Conservation (phyloP, 2,797 vertebrate genomes). For the Malacoctenus gilli region DNA sequence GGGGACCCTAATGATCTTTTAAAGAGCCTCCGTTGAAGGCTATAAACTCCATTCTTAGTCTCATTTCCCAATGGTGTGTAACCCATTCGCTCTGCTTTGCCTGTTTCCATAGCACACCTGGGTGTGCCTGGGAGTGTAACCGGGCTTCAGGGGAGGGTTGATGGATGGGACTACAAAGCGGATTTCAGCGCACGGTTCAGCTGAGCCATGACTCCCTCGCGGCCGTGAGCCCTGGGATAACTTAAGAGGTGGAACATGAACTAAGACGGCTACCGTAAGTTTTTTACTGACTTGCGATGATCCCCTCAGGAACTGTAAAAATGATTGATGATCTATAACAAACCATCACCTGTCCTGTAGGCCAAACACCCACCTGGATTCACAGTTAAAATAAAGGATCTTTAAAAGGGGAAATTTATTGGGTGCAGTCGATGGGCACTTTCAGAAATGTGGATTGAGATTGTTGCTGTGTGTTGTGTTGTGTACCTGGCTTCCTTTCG, state of each 20-base stretch:
- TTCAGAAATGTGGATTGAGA: constrained; percentile 20
- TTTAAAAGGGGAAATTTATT: constrained; percentile 7
- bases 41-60: constrained; percentile 56
- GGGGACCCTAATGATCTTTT: constrained; percentile 63
- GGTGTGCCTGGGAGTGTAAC: constrained; percentile 36
- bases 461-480: constrained; percentile 17
- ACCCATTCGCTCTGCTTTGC: constrained; percentile 50
- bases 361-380: constrained; percentile 36
- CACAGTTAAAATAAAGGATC: constrained; percentile 13
- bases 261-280: constrained; percentile 44
- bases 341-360: constrained; percentile 38
- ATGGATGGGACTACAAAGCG: constrained; percentile 57
- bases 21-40: constrained; percentile 64
- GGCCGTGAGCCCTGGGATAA: constrained; percentile 37
- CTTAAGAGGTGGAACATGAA: constrained; percentile 57
- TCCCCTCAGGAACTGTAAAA: constrained; percentile 46
- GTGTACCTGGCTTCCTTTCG: constrained; percentile 81
- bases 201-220: constrained; percentile 51
- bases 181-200: constrained; percentile 45
- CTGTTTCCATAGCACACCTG: constrained; percentile 48
- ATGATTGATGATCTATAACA: constrained; percentile 44
- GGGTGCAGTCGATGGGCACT: constrained; percentile 22
- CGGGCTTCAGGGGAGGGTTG: constrained; percentile 34
- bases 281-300: constrained; percentile 1
- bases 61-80: constrained; percentile 48